These are phyloP conservation scores for Xiphophorus hellerii DNA, from an alignment of 2,113 vertebrate genomes.

Conservation along the genomic window DNA sequence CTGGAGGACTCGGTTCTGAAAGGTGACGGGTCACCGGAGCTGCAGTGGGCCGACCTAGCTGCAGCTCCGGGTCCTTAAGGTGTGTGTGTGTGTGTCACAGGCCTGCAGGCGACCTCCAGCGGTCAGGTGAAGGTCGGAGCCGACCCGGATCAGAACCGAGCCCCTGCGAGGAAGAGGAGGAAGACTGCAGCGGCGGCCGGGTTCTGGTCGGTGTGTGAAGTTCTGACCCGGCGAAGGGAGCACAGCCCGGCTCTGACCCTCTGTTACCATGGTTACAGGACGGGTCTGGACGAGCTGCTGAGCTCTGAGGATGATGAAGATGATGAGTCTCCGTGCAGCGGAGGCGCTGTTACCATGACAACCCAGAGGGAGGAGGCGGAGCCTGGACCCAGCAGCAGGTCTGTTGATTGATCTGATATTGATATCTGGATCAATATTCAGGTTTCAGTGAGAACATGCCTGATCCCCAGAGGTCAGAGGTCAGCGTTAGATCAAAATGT, in stretches of 20 bases:
- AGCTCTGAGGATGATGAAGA: slow-evolving; percentile 69
- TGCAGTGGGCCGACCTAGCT: too few species aligned
- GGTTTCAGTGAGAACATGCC: too few species aligned
- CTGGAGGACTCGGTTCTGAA: slow-evolving; percentile 94
- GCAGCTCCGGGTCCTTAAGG: neutral
- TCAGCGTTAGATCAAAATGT: too few species aligned
- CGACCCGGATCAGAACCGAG: slow-evolving; percentile 18
- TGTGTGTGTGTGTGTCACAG: slow-evolving; percentile 68
- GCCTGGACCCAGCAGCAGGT: slow-evolving; percentile 42
- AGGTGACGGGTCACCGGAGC: slow-evolving; percentile 71
- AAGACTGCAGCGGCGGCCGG: neutral
- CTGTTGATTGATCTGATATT: neutral
- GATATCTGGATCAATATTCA: too few species aligned
- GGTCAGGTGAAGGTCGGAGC: slow-evolving; percentile 73
- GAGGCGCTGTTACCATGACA: slow-evolving; percentile 2
- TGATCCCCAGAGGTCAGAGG: too few species aligned
- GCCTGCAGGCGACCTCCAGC: slow-evolving; percentile 90
- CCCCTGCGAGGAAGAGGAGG: slow-evolving; percentile 16
- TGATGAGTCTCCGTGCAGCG: slow-evolving; percentile 44
- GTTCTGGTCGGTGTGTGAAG: slow-evolving; percentile 76
- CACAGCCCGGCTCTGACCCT: neutral
- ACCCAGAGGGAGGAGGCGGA: neutral
- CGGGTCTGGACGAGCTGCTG: slow-evolving; percentile 75
- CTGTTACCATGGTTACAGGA: slow-evolving; percentile 76
- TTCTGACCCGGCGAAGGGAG: neutral